Evolutionary conservation across 2,797 vertebrate genomes (phyloP), one percentile per base, ranked within the genome.

Genomic region (Parotocinclus haroldoi): DNA sequence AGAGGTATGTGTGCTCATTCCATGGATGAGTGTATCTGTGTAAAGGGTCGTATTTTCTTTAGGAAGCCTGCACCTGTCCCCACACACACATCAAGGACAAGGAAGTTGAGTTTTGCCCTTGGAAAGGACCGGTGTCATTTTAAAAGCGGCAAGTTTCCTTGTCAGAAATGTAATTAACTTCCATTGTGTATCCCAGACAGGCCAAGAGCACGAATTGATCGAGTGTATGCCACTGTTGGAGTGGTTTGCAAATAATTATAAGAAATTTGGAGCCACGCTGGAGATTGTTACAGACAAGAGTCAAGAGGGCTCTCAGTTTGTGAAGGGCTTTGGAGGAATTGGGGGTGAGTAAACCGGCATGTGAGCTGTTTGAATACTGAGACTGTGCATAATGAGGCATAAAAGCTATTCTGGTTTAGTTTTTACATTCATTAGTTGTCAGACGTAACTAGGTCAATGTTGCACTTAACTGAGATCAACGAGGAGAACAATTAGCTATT

Each of bases 241-340:
- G 83, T 99, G 97, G 97, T 99, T 99, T 82, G 97, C 97, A 68
- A 99, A 98, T 83, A 99, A 93, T 88, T 99, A 99, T 88, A 99
- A 99, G 88, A 99, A 95, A 89, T 99, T 99, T 77, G 96, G 97
- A 88, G 97, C 97, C 79, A 98, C 95, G 12, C 88, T 99, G 93
- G 97, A 99, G 90, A 99, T 99, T 54, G 96, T 99, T 87, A 99
- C 96, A 78, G 96, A 99, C 88, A 99, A 99, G 82, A 99, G 96
- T 86, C 97, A 99, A 89, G 97, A 99, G 90, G 97, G 97, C 77
- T 99, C 97, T 54, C 97, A 99, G 84, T 99, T 99, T 78, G 96
- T 99, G 84, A 99, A 99, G 92, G 97, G 97, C 88, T 99, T 99
- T 88, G 97, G 96, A 89, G 96, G 97, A 86, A 99, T 98, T 58